These are phyloP conservation scores for Urocitellus parryii DNA, from an alignment of 2,113 vertebrate species.

Conservation along the genomic window DNA sequence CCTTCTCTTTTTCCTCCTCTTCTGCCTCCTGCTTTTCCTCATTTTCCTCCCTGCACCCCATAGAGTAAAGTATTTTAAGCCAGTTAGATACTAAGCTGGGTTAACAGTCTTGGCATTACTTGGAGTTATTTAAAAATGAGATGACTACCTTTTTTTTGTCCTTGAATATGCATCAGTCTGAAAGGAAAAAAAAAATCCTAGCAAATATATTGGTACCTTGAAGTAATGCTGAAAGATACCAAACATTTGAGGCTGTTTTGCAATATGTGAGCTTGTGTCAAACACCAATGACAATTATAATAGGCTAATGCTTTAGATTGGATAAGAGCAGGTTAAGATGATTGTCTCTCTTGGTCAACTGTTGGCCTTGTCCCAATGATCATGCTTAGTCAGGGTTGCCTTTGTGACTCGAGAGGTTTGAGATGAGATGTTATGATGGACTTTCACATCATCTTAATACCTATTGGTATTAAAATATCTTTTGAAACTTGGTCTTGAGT, in stretches of 20 bases:
- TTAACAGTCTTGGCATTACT: background rate
- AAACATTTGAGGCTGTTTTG: background rate
- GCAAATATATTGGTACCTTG: background rate
- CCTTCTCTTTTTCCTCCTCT: background rate
- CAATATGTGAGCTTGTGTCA: background rate
- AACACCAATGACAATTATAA: too few relatives aligned
- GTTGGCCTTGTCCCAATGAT: background rate
- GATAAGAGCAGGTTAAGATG: background rate
- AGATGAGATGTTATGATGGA: background rate
- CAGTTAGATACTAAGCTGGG: conserved; percentile 14
- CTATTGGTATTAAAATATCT: background rate
- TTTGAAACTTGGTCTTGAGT: background rate
- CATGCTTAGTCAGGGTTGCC: background rate
- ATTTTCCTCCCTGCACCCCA: too few relatives aligned
- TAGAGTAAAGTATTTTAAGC: conserved; percentile 43
- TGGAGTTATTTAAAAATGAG: background rate
- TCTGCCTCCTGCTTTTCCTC: background rate
- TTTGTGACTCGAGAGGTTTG: background rate
- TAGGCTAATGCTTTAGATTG: background rate
- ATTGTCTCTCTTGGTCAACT: background rate
- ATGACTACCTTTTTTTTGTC: background rate
- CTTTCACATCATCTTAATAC: background rate
- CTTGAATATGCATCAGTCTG: background rate
- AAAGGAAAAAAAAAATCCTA: background rate
- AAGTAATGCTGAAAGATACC: background rate